A percentile compares a stretch with the other conserved stretches of the same genome.
These are phyloP conservation scores for Alauda arvensis DNA, from an alignment of 2,797 vertebrate species.

Conservation along the genomic window DNA sequence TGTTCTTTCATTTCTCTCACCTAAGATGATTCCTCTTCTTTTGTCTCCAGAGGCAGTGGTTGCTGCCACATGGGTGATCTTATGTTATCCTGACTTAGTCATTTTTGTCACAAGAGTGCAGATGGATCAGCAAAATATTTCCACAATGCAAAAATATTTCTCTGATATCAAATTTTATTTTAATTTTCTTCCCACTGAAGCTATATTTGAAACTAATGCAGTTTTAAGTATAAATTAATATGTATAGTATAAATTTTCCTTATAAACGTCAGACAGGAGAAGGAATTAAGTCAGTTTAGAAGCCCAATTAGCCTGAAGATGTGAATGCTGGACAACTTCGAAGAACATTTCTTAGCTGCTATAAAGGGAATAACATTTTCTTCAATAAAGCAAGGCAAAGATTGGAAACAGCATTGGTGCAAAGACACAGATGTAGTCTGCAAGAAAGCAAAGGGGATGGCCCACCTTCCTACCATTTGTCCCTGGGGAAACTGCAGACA, in stretches of 20 bases:
- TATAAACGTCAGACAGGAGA: neutral
- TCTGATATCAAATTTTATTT: neutral
- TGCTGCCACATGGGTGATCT: neutral
- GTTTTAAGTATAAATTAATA: neutral
- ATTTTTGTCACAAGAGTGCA: neutral
- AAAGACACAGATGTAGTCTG: neutral
- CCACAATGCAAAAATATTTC: neutral
- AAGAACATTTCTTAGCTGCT: neutral
- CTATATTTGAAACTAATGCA: neutral
- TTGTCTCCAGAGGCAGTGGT: accelerated
- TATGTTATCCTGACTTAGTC: neutral
- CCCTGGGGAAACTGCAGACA: neutral
- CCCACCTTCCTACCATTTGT: neutral
- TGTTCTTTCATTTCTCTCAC: neutral
- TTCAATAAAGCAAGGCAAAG: neutral
- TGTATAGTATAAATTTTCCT: neutral
- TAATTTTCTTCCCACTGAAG: neutral
- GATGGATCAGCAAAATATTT: neutral
- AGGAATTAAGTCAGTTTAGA: neutral
- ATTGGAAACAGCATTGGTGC: neutral
- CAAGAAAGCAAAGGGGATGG: neutral
- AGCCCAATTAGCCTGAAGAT: neutral
- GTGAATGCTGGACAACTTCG: neutral
- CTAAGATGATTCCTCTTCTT: neutral
- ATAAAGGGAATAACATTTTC: neutral